Evolutionary conservation across 1,140 invertebrate genomes (phyloP).

Genomic region (Leptonema lineaticorne): DNA sequence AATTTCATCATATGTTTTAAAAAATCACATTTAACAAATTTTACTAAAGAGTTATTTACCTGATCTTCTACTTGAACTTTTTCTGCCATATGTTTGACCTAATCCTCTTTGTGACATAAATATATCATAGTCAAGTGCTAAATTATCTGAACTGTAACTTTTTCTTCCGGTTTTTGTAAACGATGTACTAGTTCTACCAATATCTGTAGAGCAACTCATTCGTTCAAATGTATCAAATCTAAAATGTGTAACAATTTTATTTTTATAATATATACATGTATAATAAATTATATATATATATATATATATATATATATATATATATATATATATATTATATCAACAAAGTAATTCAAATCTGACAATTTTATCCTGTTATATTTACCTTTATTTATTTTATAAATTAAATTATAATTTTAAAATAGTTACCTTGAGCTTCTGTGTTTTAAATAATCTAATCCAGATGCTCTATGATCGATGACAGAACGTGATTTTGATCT

Average conservation of each 20-base stretch:
- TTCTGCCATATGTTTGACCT: conserved; percentile 45
- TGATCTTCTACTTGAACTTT: conserved; percentile 51
- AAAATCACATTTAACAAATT: neutral
- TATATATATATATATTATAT: too few relatives aligned
- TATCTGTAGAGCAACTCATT: conserved; percentile 39
- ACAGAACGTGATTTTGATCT: conserved; percentile 35
- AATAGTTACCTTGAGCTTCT: conserved; percentile 39
- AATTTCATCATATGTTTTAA: neutral
- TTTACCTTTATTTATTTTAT: neutral
- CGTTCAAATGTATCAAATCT: conserved; percentile 40
- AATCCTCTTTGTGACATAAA: conserved; percentile 58
- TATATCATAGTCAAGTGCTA: conserved; percentile 71
- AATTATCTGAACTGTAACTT: conserved; percentile 60
- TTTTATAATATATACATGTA: neutral
- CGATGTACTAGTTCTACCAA: conserved; percentile 30
- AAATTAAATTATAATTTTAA: too few relatives aligned
- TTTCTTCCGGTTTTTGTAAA: conserved; percentile 45
- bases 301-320: too few relatives aligned
- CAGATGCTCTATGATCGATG: conserved; percentile 31
- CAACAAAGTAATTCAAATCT: too few relatives aligned
- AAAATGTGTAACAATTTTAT: too few relatives aligned
- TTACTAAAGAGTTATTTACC: too few relatives aligned
- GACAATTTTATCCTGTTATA: too few relatives aligned
- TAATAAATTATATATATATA: neutral
- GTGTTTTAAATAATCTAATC: conserved; percentile 33